Evolutionary conservation across 2,797 vertebrate species (phyloP), one percentile per base, ranked within the genome.

Genomic region (Cryptoblepharus egeriae): DNA sequence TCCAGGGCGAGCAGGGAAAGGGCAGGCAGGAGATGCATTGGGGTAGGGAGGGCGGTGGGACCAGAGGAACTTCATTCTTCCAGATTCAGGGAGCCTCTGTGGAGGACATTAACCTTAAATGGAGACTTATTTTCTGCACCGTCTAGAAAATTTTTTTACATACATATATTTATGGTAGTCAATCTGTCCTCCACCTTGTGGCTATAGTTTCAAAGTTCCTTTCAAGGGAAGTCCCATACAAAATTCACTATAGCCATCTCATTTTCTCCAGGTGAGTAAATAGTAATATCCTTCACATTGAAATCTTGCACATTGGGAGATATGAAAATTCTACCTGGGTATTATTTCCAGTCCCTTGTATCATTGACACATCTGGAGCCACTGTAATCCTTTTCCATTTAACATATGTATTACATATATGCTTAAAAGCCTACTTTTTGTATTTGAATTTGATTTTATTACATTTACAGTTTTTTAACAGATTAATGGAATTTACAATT

Each of bases 371-470:
- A 57, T 28, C 20, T 68, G 52, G 58, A 75, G 24, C 15, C 49
- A 72, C 49, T 57, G 45, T 30, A 55, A 39, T 74, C 2, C 32
- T 26, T 52, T 61, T 72, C 73, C 37, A 58, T 8, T 58, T 58
- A n/a, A 69, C 61, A 57, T 24, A 0, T 22, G 3, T 3, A 82
- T n/a, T 26, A 68, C n/a, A 84, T 57, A 85, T 13, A 85, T 75
- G 84, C 7, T 22, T 64, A 71, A 24, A 88, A 87, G 80, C 12
- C n/a, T 89, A 42, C 39, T 57, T 0, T 0, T 24, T 67, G 52
- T 2, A n/a, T 9, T 42, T 42, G 39, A 4, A 42, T 42, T 42
- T 42, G 39, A 42, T 42, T 42, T 42, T 42, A 42, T 42, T 42
- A 42, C 39, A 42, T 42, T 42, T 42, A 42, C 39, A 42, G 4